Conservation (phyloP, 2,797 vertebrate genomes). For the Tragopan temminckii region DNA sequence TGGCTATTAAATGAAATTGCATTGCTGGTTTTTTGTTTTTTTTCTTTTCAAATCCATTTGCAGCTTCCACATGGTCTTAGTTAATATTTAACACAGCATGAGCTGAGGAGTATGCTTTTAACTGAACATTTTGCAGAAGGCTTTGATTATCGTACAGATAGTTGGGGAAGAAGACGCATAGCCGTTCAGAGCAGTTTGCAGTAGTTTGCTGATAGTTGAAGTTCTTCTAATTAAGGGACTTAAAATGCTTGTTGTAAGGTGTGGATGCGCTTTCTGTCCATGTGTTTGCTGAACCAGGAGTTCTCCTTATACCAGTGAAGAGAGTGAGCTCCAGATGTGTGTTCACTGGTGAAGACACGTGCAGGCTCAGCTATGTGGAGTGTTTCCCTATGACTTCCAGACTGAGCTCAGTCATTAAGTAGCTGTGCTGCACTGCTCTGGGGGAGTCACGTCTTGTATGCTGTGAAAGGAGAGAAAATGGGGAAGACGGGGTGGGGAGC, state of each 20-base stretch:
- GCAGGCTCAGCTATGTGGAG: not conserved
- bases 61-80: not conserved
- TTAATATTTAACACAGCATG: not conserved
- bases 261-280: accelerated
- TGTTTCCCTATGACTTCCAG: not conserved
- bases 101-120: not conserved
- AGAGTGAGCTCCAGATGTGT: not conserved
- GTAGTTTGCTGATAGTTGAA: not conserved
- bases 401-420: not conserved
- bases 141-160: not conserved
- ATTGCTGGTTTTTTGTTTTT: not conserved
- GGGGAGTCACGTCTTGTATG: not conserved
- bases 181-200: not conserved
- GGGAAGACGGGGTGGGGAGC: not conserved
- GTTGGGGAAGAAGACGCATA: not conserved
- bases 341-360: not conserved
- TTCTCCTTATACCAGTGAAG: not conserved
- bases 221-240: not conserved
- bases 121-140: not conserved
- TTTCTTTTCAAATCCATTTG: not conserved
- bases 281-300: accelerated
- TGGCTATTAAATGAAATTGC: not conserved
- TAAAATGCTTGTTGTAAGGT: not conserved
- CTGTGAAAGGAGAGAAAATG: not conserved
- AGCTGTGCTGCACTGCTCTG: accelerated